Percentiles rank a stretch among this genome's conserved stretches.
Evolutionary conservation across 2,797 vertebrate species (phyloP).

Genomic region (Cryptoblepharus egeriae): DNA sequence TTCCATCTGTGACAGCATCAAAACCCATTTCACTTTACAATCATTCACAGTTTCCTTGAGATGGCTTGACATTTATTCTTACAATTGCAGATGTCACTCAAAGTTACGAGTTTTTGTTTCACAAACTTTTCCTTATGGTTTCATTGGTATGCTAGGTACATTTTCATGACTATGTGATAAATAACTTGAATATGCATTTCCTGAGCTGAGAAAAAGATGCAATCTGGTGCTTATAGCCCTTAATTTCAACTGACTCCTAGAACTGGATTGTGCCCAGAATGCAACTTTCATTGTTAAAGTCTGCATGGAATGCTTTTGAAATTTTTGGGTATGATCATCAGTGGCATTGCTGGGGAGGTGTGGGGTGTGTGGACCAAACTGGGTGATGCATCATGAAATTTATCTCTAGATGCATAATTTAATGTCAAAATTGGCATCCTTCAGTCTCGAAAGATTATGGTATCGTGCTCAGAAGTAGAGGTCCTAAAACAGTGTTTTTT

Average conservation of each 20-base stretch:
- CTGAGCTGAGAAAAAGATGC: background rate
- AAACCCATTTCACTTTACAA: slow-evolving; percentile 37
- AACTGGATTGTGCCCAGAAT: background rate
- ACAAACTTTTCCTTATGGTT: background rate
- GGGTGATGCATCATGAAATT: no score
- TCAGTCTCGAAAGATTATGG: no score
- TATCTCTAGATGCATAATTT: no score
- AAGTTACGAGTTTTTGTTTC: slow-evolving; percentile 15
- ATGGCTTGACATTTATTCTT: slow-evolving; percentile 34
- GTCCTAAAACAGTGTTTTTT: no score
- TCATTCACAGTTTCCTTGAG: slow-evolving; percentile 5
- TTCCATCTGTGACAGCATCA: slow-evolving; percentile 43
- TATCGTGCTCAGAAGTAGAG: no score
- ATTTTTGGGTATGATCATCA: background rate
- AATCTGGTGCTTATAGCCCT: background rate
- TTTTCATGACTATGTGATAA: background rate
- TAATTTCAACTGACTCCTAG: background rate
- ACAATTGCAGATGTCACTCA: background rate
- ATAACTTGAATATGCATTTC: background rate
- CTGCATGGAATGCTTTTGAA: background rate
- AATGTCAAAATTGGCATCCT: no score
- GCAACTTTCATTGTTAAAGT: background rate
- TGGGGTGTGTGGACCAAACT: no score
- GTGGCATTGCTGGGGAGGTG: no score
- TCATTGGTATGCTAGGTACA: background rate